A percentile compares a stretch with the other conserved stretches of the same genome.
Evolutionary conservation across 2,113 vertebrate species (phyloP).

Genomic region (Vanacampus margaritifer): DNA sequence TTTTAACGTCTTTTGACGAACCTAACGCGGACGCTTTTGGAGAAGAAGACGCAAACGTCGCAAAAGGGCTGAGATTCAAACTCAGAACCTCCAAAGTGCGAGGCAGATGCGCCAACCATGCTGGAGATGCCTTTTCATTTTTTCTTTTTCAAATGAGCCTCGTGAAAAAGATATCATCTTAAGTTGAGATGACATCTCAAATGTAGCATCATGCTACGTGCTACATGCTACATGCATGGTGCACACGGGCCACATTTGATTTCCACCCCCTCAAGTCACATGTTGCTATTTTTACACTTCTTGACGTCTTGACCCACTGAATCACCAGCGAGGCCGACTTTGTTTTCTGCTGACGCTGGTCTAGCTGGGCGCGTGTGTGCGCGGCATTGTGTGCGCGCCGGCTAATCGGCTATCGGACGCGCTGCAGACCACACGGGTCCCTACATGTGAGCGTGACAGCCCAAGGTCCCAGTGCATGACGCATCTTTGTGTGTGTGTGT

Average conservation of each 20-base stretch:
- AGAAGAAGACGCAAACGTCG: no score
- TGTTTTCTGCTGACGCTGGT: conserved; percentile 19
- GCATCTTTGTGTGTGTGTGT: conserved; percentile 27
- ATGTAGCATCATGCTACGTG: background rate
- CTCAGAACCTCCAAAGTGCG: background rate
- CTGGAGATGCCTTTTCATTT: no score
- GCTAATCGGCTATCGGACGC: conserved; percentile 22
- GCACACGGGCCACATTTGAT: background rate
- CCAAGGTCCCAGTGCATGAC: conserved; percentile 47
- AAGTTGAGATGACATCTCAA: no score
- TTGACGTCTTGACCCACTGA: conserved; percentile 36
- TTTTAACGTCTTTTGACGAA: no score
- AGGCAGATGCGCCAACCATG: background rate
- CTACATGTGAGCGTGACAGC: conserved; percentile 44
- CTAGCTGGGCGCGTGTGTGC: conserved; percentile 3
- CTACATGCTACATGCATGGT: background rate
- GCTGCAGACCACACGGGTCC: conserved; percentile 32
- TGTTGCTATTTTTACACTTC: background rate
- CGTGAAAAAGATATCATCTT: no score
- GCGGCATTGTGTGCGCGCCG: conserved; percentile 7
- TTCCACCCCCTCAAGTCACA: background rate
- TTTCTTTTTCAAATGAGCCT: no score
- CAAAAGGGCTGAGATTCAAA: background rate
- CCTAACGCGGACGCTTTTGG: no score
- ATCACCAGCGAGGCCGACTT: background rate